A percentile compares a stretch with the other conserved stretches of the same genome.
Conservation (phyloP, 2,888 invertebrate genomes). For the Drosophila subquinaria region DNA sequence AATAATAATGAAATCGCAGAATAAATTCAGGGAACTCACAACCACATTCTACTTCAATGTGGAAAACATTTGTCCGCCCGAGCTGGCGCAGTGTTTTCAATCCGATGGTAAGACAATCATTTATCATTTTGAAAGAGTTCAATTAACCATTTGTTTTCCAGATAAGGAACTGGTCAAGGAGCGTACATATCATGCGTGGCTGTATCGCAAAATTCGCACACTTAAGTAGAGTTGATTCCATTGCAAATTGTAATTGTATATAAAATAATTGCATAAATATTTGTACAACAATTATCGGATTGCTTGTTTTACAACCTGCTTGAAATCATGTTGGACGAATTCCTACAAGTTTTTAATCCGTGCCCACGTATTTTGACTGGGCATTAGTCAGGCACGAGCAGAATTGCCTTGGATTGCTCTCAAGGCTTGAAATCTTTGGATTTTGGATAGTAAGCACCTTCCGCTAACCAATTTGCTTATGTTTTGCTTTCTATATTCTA, state of each 20-base stretch:
- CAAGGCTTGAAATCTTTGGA: constrained; percentile 56
- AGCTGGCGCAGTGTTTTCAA: constrained; percentile 75
- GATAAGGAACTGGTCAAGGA: constrained; percentile 81
- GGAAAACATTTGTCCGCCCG: constrained; percentile 84
- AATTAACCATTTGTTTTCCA: constrained; percentile 29
- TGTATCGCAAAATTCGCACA: constrained; percentile 82
- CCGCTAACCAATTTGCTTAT: constrained; percentile 32
- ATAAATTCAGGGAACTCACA: constrained; percentile 77
- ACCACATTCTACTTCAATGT: constrained; percentile 83
- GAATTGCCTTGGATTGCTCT: constrained; percentile 30
- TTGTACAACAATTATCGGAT: constrained; percentile 23
- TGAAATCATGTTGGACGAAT: constrained; percentile 69
- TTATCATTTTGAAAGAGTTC: neutral
- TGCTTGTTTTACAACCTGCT: constrained; percentile 52
- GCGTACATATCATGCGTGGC: constrained; percentile 81
- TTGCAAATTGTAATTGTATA: constrained; percentile 7
- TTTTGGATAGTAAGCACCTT: constrained; percentile 36
- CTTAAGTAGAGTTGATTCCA: constrained; percentile 40
- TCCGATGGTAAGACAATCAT: constrained; percentile 72
- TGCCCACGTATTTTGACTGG: constrained; percentile 39
- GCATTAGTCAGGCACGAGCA: constrained; percentile 32
- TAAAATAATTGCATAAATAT: constrained; percentile 25
- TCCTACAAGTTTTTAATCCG: constrained; percentile 76
- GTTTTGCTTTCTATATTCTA: constrained; percentile 73
- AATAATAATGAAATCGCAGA: constrained; percentile 80